Evolutionary conservation across 1,140 invertebrate species (phyloP).

Genomic region (Tetramorium simillimum): DNA sequence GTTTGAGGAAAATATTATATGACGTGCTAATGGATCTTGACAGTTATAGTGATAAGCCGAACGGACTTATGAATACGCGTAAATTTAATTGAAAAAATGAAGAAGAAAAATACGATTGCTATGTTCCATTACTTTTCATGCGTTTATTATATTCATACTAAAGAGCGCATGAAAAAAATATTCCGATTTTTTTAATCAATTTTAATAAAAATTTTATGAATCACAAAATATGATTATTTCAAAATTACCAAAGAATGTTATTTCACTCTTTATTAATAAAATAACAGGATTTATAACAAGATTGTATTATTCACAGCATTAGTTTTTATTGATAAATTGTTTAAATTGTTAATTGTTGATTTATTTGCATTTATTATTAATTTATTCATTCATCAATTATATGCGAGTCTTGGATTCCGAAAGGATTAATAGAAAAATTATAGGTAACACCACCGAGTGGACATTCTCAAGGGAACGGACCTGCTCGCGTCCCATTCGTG

Average conservation of each 20-base stretch:
- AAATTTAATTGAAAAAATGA: conserved; percentile 1
- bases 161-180: background rate
- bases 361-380: background rate
- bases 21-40: conserved; percentile 30
- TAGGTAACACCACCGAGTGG: conserved; percentile 6
- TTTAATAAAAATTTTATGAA: conserved; percentile 1
- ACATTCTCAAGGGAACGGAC: background rate
- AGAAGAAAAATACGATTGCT: background rate
- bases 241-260: background rate
- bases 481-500: background rate
- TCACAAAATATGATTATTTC: background rate
- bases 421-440: conserved; percentile 27
- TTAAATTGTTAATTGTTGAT: background rate
- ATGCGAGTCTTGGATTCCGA: background rate
- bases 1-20: conserved; percentile 47
- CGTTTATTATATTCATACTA: background rate
- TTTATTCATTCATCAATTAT: background rate
- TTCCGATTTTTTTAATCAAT: background rate
- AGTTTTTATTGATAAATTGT: background rate
- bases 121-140: background rate
- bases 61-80: background rate
- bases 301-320: background rate
- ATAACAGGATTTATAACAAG: background rate
- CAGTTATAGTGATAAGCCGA: conserved; percentile 30
- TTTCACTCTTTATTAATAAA: background rate